Conservation (phyloP, 2,113 vertebrate species). For the Antidorcas marsupialis region DNA sequence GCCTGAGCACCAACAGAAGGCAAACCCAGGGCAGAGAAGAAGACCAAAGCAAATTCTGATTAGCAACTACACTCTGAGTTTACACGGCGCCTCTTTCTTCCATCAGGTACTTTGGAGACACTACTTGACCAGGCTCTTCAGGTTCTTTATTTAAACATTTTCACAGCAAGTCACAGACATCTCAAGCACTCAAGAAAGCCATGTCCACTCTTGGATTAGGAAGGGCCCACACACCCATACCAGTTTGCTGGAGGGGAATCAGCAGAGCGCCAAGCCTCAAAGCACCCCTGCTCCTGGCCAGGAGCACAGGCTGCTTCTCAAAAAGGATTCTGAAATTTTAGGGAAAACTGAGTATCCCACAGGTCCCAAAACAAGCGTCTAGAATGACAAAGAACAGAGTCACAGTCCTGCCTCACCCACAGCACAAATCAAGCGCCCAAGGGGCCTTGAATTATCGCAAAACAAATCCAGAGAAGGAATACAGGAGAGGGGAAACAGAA, state of each 20-base stretch:
- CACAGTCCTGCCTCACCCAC: neutral
- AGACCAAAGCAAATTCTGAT: conserved; percentile 7
- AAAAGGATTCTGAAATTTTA: neutral
- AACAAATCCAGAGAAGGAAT: neutral
- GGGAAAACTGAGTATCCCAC: conserved; percentile 33
- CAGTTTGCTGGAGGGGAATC: neutral
- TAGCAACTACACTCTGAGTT: neutral
- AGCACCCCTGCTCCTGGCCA: neutral
- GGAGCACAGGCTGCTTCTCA: neutral
- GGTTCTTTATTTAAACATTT: neutral
- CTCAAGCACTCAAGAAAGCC: neutral
- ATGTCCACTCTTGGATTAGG: neutral
- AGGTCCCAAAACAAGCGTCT: neutral
- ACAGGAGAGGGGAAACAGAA: too few species aligned
- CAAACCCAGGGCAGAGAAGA: neutral
- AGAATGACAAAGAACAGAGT: conserved; percentile 14
- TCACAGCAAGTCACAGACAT: neutral
- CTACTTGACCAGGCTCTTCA: neutral
- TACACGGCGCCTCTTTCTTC: neutral
- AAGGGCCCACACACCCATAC: neutral
- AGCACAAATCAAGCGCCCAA: neutral
- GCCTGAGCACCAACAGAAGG: neutral
- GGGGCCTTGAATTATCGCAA: neutral
- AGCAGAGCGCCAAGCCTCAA: neutral
- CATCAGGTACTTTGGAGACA: neutral